Evolutionary conservation across 1,140 invertebrate species (phyloP), one percentile per base, ranked within the genome.

Genomic region (Phocides pigmalion): DNA sequence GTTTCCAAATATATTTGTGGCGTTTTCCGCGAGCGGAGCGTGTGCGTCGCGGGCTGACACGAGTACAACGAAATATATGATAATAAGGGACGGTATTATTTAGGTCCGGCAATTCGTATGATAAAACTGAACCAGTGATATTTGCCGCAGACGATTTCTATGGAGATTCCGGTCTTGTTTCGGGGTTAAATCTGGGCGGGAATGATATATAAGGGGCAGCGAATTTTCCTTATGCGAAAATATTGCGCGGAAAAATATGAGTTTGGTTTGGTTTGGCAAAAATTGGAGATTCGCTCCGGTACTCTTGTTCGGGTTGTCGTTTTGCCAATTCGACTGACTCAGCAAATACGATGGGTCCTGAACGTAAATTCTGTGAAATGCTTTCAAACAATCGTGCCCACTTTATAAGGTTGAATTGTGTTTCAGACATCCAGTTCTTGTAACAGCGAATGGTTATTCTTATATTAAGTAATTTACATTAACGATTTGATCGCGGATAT

Each of bases 121-220:
- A 80, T 89, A 89, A 90, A 89, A 84, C 77, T 75, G 80, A 76
- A 81, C 76, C 77, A 79, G 66, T 79, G 80, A 88, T 89, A 89
- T 89, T 83, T 84, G 81, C 83, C 74, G 76, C 74, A 77, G 72
- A 84, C 86, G 58, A 90, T 90, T 90, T 79, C 88, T 88, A 90
- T 90, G 88, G 80, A 87, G 86, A 89, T 90, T 88, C 78, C 77
- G 74, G 72, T 84, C 85, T 82, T 90, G 86, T 87, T 88, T 87
- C 76, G 73, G 76, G 79, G 76, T 77, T 79, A 80, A 89, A 90
- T 89, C 87, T 87, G 85, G 75, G 79, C 78, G 79, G 74, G 72
- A 44, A 82, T 89, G 88, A 89, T 88, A 84, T 83, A 90, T 74
- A 75, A 59, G 66, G 74, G 79, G 56, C 69, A 59, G 63, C 53